Base-by-base conservation (phyloP, 2,113 vertebrate genomes). In the Ailurus styani region DNA sequence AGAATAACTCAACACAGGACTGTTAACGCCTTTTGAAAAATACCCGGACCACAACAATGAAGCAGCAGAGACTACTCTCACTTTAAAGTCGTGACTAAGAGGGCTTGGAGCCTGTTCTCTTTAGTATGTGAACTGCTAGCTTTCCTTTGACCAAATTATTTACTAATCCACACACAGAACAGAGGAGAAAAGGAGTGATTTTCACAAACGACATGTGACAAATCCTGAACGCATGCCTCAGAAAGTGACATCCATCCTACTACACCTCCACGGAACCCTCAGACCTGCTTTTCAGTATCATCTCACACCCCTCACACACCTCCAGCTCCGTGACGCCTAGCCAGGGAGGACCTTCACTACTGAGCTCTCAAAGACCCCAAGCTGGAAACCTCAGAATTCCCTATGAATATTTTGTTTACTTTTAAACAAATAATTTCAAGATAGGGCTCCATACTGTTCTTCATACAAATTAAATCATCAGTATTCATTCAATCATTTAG, bases 401-500 rank as follows among this genome's bases (percentile, higher is more conserved):
- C 75, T 45, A 27, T 70, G 34, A 47, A 60, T 72, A 96, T 37
- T 78, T 82, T 25, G 40, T 86, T 93, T 73, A 87, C 23, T 82
- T 50, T 72, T n/a, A 37, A 90, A 54, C 62, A 94, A 66, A 79
- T 55, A 45, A 90, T 81, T 77, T 87, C 50, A 75, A 84, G 50
- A 62, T 2, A 23, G 42, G 40, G n/a, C 40, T 72, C 96, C 17
- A 52, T 5, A 40, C 31, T 87, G 70, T 52, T 83, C 47, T 93
- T 73, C 11, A 75, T 57, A 54, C 40, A 75, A 85, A 73, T 83
- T 27, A 77, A 50, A 87, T 34, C 42, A 79, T 47, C 5, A 82
- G 25, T 17, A 4, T 34, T 94, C 29, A 66, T 25, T 83, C 12
- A 23, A 62, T 68, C 21, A 88, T 25, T 83, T 54, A 75, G 15